Percentiles rank a stretch among this genome's conserved stretches.
These are phyloP conservation scores for Miichthys miiuy DNA, from an alignment of 2,797 vertebrate species.

Conservation along the genomic window DNA sequence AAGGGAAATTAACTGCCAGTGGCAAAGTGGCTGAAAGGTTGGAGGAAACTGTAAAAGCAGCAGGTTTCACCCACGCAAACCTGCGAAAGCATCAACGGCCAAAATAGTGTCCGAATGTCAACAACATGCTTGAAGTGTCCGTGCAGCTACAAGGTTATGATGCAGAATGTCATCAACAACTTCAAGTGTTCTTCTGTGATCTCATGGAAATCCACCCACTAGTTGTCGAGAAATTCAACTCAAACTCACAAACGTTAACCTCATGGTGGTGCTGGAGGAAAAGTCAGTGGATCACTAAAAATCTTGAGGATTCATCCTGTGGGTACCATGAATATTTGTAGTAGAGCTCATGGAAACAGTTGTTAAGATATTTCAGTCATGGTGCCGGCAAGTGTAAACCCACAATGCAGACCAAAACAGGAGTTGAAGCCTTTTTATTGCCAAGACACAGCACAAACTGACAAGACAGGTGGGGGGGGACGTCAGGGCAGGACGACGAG, in stretches of 20 bases:
- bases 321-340: no score
- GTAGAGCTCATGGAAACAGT: not conserved
- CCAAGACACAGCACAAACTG: no score
- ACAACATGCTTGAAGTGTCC: not conserved
- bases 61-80: slow-evolving; percentile 1
- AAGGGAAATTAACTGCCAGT: slow-evolving; percentile 50
- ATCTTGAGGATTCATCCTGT: not conserved
- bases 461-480: no score
- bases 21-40: slow-evolving; percentile 35
- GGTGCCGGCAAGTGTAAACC: not conserved
- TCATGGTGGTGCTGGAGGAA: not conserved
- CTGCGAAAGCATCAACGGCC: not conserved
- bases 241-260: not conserved
- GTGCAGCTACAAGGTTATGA: not conserved
- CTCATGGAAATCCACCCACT: not conserved
- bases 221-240: not conserved
- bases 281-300: not conserved
- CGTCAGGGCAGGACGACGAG: no score
- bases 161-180: not conserved
- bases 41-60: slow-evolving; percentile 29
- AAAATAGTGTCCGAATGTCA: not conserved
- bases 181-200: not conserved
- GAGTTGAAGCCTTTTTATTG: no score
- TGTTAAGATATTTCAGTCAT: not conserved
- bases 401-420: no score